Percentiles rank a stretch among this genome's conserved stretches.
These are phyloP conservation scores for Lasioglossum villosulum DNA, from an alignment of 2,888 invertebrate species.

Conservation along the genomic window DNA sequence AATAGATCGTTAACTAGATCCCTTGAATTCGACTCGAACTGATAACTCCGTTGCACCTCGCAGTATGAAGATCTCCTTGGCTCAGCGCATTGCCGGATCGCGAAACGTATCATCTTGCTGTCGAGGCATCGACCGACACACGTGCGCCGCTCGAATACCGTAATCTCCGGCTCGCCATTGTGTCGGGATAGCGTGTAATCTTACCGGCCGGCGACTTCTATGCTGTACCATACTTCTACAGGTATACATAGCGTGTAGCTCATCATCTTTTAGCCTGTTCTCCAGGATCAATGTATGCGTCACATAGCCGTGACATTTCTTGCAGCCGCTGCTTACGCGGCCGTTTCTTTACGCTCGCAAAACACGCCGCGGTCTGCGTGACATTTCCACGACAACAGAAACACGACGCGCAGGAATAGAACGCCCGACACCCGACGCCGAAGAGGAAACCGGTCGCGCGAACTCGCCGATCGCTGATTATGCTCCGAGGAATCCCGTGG, in stretches of 20 bases:
- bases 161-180: conserved; percentile 10
- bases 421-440: conserved; percentile 54
- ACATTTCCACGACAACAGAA: conserved; percentile 68
- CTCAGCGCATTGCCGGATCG: conserved; percentile 8
- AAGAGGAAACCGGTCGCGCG: conserved; percentile 40
- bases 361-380: conserved; percentile 52
- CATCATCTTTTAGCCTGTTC: background rate
- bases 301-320: background rate
- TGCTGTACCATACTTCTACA: background rate
- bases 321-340: background rate
- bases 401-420: conserved; percentile 60
- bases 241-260: too few relatives aligned
- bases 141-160: conserved; percentile 31
- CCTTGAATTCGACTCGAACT: background rate
- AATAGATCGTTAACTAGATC: background rate
- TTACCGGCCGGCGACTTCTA: background rate
- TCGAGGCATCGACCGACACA: conserved; percentile 23
- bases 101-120: conserved; percentile 21
- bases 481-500: background rate
- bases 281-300: background rate
- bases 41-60: background rate
- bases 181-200: background rate
- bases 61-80: background rate
- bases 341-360: background rate
- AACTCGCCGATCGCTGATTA: background rate